Evolutionary conservation across 2,888 invertebrate species (phyloP).

Genomic region (Azorinus chamasolen): DNA sequence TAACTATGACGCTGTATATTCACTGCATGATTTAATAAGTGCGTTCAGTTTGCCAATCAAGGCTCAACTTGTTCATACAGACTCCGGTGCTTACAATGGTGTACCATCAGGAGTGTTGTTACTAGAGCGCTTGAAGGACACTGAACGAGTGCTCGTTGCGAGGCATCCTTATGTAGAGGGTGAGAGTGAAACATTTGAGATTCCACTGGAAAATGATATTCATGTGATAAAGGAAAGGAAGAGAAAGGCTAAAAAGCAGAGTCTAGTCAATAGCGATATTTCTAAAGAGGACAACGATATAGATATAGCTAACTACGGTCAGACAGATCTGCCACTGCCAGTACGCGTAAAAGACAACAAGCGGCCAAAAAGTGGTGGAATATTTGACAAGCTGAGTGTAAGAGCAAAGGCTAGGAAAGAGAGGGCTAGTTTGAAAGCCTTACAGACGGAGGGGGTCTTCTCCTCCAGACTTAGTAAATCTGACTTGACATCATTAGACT

Average conservation of each 20-base stretch:
- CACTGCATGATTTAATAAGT: constrained; percentile 78
- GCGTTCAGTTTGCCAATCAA: constrained; percentile 80
- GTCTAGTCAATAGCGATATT: constrained; percentile 9
- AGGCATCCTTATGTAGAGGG: constrained; percentile 58
- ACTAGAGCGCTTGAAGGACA: constrained; percentile 75
- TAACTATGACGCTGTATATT: constrained; percentile 82
- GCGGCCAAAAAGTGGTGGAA: constrained; percentile 72
- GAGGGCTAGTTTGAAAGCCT: constrained; percentile 78
- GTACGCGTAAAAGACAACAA: constrained; percentile 74
- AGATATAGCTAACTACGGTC: neutral
- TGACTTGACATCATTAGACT: constrained; percentile 74
- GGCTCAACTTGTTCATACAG: constrained; percentile 77
- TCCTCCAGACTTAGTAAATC: constrained; percentile 76
- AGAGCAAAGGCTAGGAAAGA: constrained; percentile 76
- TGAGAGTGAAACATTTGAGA: constrained; percentile 62
- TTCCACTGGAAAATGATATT: constrained; percentile 68
- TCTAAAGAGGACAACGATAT: neutral
- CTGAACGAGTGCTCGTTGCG: constrained; percentile 70
- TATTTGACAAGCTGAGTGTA: constrained; percentile 80
- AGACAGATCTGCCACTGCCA: constrained; percentile 77
- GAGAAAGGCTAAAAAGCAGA: constrained; percentile 42
- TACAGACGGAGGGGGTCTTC: constrained; percentile 80
- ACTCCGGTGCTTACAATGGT: constrained; percentile 37
- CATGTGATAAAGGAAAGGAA: constrained; percentile 63
- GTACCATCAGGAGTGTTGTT: constrained; percentile 73